Evolutionary conservation across 2,888 invertebrate genomes (phyloP).

Genomic region (Megaustenia siamemsis): DNA sequence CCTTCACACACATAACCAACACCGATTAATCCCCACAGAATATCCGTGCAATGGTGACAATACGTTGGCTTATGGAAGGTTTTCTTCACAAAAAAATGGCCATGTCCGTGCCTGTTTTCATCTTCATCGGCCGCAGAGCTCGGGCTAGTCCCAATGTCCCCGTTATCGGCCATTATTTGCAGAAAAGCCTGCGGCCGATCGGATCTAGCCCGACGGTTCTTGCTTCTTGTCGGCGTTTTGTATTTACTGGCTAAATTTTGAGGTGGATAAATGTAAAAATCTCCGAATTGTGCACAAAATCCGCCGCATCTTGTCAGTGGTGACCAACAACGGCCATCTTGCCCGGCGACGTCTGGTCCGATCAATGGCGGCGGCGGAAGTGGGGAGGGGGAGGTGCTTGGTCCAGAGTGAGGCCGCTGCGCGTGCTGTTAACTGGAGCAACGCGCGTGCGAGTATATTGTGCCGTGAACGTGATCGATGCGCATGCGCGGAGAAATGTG

Average conservation of each 20-base stretch:
- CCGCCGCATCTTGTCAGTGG: slow-evolving; percentile 36
- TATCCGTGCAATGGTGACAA: slow-evolving; percentile 99
- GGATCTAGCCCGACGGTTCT: slow-evolving; percentile 43
- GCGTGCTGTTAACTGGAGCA: slow-evolving; percentile 65
- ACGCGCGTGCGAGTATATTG: slow-evolving; percentile 65
- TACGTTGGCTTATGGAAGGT: slow-evolving; percentile 99
- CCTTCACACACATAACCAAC: slow-evolving; percentile 99
- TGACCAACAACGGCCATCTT: slow-evolving; percentile 59
- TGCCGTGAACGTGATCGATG: slow-evolving; percentile 50
- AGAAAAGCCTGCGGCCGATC: slow-evolving; percentile 42
- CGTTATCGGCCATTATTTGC: slow-evolving; percentile 63
- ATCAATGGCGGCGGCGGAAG: slow-evolving; percentile 67
- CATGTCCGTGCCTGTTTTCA: slow-evolving; percentile 80
- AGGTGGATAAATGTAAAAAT: slow-evolving; percentile 38
- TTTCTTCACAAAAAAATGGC: slow-evolving; percentile 99
- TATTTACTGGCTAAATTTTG: slow-evolving; percentile 54
- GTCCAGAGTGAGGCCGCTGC: slow-evolving; percentile 66
- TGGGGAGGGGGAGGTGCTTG: slow-evolving; percentile 64
- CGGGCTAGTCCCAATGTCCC: slow-evolving; percentile 63
- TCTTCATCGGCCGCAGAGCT: slow-evolving; percentile 60
- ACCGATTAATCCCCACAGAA: slow-evolving; percentile 99
- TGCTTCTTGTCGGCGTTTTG: slow-evolving; percentile 55
- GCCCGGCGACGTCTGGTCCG: slow-evolving; percentile 58
- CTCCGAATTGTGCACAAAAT: slow-evolving; percentile 39
- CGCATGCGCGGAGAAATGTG: slow-evolving; percentile 41